Evolutionary conservation across 2,797 vertebrate genomes (phyloP).

Genomic region (Perodicticus potto): DNA sequence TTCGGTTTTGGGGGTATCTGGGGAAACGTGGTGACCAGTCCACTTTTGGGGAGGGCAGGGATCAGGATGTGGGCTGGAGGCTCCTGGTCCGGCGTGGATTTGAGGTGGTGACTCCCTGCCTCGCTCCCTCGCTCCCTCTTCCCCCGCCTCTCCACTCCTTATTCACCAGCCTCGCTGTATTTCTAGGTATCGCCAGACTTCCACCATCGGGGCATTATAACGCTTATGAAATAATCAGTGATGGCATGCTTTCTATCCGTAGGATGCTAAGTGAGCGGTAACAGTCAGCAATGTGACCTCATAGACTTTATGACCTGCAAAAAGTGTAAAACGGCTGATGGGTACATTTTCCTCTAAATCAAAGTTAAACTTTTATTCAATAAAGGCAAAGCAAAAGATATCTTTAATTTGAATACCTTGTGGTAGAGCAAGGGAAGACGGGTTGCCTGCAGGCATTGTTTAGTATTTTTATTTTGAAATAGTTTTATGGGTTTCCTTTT

Average conservation of each 20-base stretch:
- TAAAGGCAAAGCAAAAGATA: slow-evolving; percentile 66
- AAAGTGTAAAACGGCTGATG: slow-evolving; percentile 70
- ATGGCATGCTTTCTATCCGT: slow-evolving; percentile 69
- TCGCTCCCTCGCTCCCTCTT: not conserved
- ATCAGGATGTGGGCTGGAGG: slow-evolving; percentile 63
- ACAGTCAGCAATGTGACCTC: slow-evolving; percentile 53
- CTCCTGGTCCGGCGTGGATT: slow-evolving; percentile 67
- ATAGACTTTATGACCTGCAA: slow-evolving; percentile 49
- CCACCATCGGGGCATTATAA: slow-evolving; percentile 61
- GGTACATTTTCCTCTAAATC: slow-evolving; percentile 69
- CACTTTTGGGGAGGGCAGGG: slow-evolving; percentile 62
- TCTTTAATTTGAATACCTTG: slow-evolving; percentile 52
- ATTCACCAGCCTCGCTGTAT: slow-evolving; percentile 74
- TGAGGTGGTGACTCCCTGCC: slow-evolving; percentile 67
- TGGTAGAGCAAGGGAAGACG: slow-evolving; percentile 42
- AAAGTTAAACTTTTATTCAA: slow-evolving; percentile 81
- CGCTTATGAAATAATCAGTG: slow-evolving; percentile 65
- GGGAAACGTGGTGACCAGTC: not conserved
- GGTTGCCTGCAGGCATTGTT: slow-evolving; percentile 61
- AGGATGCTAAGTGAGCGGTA: slow-evolving; percentile 64
- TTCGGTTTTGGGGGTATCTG: not conserved
- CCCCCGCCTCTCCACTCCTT: slow-evolving; percentile 72
- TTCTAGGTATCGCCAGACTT: slow-evolving; percentile 78
- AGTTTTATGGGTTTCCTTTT: slow-evolving; percentile 54
- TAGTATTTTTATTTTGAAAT: slow-evolving; percentile 66